These are phyloP conservation scores for Zygaena filipendulae DNA, from an alignment of 2,888 invertebrate genomes.

Conservation along the genomic window DNA sequence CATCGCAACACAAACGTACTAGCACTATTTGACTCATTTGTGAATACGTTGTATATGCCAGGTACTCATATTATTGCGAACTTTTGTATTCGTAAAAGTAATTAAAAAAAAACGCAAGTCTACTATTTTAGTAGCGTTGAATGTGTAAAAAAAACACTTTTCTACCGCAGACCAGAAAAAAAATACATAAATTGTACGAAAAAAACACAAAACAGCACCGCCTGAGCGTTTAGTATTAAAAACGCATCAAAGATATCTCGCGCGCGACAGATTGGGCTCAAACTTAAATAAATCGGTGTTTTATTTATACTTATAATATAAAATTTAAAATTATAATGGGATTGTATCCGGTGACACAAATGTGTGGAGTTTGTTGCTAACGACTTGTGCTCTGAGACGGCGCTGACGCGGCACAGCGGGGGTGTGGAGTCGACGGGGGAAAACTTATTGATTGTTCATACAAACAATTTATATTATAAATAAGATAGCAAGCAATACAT, in stretches of 20 bases:
- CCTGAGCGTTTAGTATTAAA: conserved; percentile 43
- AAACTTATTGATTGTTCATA: neutral
- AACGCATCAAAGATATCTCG: conserved; percentile 60
- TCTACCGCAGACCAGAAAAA: no score
- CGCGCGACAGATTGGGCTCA: conserved; percentile 48
- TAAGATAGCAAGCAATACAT: no score
- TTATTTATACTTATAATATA: conserved; percentile 69
- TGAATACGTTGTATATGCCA: no score
- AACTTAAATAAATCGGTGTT: conserved; percentile 64
- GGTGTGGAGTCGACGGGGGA: conserved; percentile 26
- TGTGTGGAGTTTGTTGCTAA: conserved; percentile 70
- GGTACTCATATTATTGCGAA: no score
- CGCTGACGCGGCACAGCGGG: conserved; percentile 28
- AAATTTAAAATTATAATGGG: conserved; percentile 69
- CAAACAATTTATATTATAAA: neutral
- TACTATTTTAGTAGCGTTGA: no score
- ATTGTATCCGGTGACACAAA: conserved; percentile 69
- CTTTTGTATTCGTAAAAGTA: no score
- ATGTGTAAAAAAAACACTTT: no score
- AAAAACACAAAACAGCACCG: no score
- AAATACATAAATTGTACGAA: no score
- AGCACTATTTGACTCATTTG: no score
- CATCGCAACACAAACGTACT: no score
- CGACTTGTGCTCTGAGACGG: conserved; percentile 60
- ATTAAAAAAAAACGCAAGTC: no score